A percentile compares a stretch with the other conserved stretches of the same genome.
These are phyloP conservation scores for Mesitornis unicolor DNA, from an alignment of 2,113 vertebrate species.

Conservation along the genomic window DNA sequence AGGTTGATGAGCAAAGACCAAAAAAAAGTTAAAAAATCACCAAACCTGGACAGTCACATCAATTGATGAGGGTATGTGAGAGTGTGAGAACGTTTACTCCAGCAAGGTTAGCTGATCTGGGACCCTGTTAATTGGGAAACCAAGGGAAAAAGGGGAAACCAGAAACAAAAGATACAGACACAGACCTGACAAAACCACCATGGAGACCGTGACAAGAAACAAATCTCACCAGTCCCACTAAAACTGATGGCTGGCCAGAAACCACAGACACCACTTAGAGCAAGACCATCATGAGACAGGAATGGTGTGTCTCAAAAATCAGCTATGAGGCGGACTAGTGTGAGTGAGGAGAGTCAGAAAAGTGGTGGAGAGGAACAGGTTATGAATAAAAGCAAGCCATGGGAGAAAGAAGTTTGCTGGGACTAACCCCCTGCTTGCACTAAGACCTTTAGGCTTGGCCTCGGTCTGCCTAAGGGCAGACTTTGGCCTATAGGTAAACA, in stretches of 20 bases:
- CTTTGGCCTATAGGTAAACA: neutral
- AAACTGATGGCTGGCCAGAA: neutral
- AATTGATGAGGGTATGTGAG: neutral
- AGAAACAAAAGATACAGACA: neutral
- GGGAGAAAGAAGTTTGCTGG: neutral
- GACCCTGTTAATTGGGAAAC: neutral
- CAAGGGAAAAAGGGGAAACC: neutral
- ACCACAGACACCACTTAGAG: neutral
- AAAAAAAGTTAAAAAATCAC: neutral
- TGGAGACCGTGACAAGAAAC: neutral
- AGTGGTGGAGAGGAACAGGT: neutral
- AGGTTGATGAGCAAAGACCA: neutral
- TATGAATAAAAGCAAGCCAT: neutral
- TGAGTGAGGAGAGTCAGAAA: neutral
- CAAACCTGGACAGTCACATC: neutral
- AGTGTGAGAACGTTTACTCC: neutral
- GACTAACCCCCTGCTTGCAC: neutral
- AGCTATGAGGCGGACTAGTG: neutral
- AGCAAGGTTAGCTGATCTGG: fast-evolving
- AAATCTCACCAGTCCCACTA: neutral
- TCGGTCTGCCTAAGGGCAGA: neutral
- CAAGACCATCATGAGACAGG: neutral
- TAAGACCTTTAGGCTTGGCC: neutral
- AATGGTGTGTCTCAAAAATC: neutral
- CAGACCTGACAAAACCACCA: neutral